Evolutionary conservation across 2,888 invertebrate species (phyloP).

Genomic region (Poecilobothrus nobilitatus): DNA sequence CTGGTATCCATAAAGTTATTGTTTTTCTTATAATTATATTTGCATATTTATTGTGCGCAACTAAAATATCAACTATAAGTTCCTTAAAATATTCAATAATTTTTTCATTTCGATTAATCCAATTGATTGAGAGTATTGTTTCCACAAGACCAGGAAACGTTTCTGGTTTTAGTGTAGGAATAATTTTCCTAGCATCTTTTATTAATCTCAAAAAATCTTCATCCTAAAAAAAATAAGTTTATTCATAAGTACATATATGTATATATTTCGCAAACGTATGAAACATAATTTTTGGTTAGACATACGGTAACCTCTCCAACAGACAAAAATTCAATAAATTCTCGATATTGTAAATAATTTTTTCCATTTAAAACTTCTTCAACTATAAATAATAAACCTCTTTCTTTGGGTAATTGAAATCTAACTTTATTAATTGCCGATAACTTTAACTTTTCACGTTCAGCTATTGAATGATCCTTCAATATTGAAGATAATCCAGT

Average conservation of each 20-base stretch:
- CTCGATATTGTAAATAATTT: constrained; percentile 31
- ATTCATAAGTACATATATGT: constrained; percentile 2
- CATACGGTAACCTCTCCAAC: constrained; percentile 33
- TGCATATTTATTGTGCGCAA: constrained; percentile 59
- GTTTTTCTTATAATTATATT: constrained; percentile 53
- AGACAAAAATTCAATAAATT: constrained; percentile 32
- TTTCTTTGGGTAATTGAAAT: constrained; percentile 33
- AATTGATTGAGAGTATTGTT: constrained; percentile 51
- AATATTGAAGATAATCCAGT: constrained; percentile 37
- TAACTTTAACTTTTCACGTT: constrained; percentile 36
- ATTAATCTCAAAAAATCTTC: constrained; percentile 50
- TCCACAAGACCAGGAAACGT: constrained; percentile 53
- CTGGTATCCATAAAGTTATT: constrained; percentile 52
- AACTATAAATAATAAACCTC: constrained; percentile 31
- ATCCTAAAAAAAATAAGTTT: constrained; percentile 43
- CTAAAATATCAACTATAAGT: constrained; percentile 58
- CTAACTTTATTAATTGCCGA: constrained; percentile 38
- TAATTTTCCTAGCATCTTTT: constrained; percentile 49
- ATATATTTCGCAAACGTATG: background rate
- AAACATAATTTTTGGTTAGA: constrained; percentile 12
- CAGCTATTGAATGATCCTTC: constrained; percentile 32
- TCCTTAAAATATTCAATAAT: constrained; percentile 51
- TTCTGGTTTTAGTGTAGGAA: constrained; percentile 49
- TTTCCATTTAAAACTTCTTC: constrained; percentile 28
- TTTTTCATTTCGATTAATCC: constrained; percentile 45